phyloP scores from a whole-genome alignment of 2,888 invertebrate genomes.

The Slavum lentiscoides region DNA sequence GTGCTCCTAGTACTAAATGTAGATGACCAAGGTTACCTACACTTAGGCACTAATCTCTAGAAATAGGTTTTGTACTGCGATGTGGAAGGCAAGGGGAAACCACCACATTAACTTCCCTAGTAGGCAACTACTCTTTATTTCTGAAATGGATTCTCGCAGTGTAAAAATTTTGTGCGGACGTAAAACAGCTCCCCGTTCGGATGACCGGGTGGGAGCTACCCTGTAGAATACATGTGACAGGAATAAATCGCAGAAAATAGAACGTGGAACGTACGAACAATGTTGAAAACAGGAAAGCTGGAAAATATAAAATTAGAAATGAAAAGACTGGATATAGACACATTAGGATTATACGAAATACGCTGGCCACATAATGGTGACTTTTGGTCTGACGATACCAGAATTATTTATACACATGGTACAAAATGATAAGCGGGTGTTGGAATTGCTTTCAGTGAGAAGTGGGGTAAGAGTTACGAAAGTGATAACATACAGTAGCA shows the following conservation, averaged over 20 bases:
- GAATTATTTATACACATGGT: not conserved
- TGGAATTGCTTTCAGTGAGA: not conserved
- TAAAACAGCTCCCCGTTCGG: too few species aligned
- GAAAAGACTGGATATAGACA: conserved; percentile 11
- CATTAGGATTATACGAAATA: conserved; percentile 22
- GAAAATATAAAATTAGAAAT: not conserved
- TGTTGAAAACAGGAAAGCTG: not conserved
- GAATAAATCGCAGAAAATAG: too few species aligned
- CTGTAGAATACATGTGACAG: too few species aligned
- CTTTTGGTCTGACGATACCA: not conserved
- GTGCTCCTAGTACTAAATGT: not conserved
- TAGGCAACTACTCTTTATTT: conserved; percentile 16
- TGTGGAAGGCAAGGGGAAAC: not conserved
- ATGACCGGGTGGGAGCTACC: too few species aligned
- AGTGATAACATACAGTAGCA: not conserved
- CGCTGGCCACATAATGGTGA: conserved; percentile 11
- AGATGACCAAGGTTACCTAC: not conserved
- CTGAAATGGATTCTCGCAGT: conserved; percentile 22
- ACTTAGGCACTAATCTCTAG: conserved; percentile 9
- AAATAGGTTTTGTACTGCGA: not conserved
- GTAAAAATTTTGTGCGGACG: not conserved
- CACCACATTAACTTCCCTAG: not conserved
- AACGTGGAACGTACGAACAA: not conserved
- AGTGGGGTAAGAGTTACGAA: not conserved
- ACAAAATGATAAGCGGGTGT: not conserved